Percentiles rank a stretch among this genome's conserved stretches.
These are phyloP conservation scores for Cromileptes altivelis DNA, from an alignment of 2,113 vertebrate species.

Conservation along the genomic window DNA sequence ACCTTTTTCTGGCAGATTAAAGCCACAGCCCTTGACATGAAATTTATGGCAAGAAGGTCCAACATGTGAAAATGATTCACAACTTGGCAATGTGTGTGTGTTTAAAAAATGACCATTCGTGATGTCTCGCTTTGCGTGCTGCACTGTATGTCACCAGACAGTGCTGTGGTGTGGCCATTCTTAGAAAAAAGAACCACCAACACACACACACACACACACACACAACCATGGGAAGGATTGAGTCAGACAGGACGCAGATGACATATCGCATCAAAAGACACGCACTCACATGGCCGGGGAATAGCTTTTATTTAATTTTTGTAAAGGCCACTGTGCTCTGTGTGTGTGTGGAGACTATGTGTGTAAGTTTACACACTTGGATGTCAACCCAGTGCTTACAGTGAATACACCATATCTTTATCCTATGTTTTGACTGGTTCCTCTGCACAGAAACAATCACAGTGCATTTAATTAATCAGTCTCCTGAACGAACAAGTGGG, in stretches of 20 bases:
- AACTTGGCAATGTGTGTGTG: constrained; percentile 12
- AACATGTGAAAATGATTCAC: constrained; percentile 53
- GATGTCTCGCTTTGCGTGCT: constrained; percentile 48
- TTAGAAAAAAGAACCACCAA: constrained; percentile 37
- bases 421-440: constrained; percentile 2
- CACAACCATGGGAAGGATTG: constrained; percentile 48
- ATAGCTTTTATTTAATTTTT: constrained; percentile 31
- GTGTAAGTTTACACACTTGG: background rate
- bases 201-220: constrained; percentile 4
- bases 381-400: background rate
- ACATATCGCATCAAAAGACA: constrained; percentile 52
- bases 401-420: background rate
- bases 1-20: background rate
- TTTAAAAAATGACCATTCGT: constrained; percentile 47
- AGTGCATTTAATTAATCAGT: constrained; percentile 29
- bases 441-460: constrained; percentile 19
- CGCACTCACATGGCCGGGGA: constrained; percentile 23
- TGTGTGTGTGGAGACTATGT: background rate
- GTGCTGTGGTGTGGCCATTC: constrained; percentile 59
- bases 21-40: background rate
- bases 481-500: constrained; percentile 31
- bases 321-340: constrained; percentile 1
- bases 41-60: constrained; percentile 7
- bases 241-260: constrained; percentile 60
- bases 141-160: constrained; percentile 53